Conservation (phyloP, 35 echinoderm and acorn worm species). For the Amphiura filiformis region DNA sequence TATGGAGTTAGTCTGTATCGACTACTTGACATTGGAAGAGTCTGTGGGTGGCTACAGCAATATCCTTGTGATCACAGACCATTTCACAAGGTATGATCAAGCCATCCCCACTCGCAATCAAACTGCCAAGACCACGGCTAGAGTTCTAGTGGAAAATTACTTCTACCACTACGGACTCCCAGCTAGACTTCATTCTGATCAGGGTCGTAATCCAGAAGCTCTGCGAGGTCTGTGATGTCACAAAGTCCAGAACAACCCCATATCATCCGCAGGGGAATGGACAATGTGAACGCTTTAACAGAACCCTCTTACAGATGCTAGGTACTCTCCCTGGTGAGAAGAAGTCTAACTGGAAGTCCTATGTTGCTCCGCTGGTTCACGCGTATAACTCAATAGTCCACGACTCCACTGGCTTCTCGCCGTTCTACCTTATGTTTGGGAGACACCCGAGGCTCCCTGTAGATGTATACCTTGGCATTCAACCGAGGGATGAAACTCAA, state of each 20-base stretch:
- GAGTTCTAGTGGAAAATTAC: conserved; percentile 15
- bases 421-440: conserved; percentile 42
- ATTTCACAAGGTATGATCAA: conserved; percentile 68
- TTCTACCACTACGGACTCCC: conserved; percentile 57
- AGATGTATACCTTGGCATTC: conserved; percentile 2
- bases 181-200: conserved; percentile 46
- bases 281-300: conserved; percentile 27
- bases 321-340: conserved; percentile 15
- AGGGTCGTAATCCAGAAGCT: conserved; percentile 47
- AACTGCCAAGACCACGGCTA: conserved; percentile 48
- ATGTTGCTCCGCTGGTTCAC: conserved; percentile 42
- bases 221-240: conserved; percentile 35
- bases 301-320: conserved; percentile 33
- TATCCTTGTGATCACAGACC: conserved; percentile 65
- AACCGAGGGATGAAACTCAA: too few relatives aligned
- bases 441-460: conserved; percentile 35
- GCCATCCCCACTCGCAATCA: conserved; percentile 58
- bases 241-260: conserved; percentile 50
- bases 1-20: conserved; percentile 9
- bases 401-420: conserved; percentile 36
- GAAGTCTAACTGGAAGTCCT: conserved; percentile 31
- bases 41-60: conserved; percentile 50
- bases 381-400: conserved; percentile 47
- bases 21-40: conserved; percentile 41
- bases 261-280: conserved; percentile 75